phyloP scores from a whole-genome alignment of 2,888 invertebrate species.

The Coecobrya sp. region DNA sequence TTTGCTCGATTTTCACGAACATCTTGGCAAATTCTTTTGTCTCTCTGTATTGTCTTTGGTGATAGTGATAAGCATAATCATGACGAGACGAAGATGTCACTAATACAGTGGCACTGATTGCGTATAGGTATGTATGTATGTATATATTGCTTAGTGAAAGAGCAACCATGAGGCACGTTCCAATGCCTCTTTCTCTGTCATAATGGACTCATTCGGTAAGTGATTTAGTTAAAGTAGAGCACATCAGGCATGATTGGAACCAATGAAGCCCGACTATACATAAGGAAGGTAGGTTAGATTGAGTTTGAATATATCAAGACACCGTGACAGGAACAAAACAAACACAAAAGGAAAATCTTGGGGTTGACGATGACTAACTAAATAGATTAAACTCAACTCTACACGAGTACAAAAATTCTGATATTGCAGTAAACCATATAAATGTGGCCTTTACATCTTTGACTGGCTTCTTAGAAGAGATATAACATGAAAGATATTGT shows the following conservation, averaged over 20 bases:
- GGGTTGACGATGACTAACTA: too few species aligned
- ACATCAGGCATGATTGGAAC: slow-evolving; percentile 11
- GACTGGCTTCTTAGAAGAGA: too few species aligned
- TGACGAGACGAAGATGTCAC: slow-evolving; percentile 6
- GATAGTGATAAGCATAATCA: slow-evolving; percentile 50
- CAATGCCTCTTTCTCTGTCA: background rate
- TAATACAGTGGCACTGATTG: background rate
- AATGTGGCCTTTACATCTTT: too few species aligned
- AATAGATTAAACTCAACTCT: too few species aligned
- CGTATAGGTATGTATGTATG: too few species aligned
- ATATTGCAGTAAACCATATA: too few species aligned
- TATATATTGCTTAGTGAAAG: background rate
- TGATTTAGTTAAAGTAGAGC: slow-evolving; percentile 8
- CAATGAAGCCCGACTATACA: background rate
- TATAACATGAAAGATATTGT: too few species aligned
- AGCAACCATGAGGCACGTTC: background rate
- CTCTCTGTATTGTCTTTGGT: background rate
- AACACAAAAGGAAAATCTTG: background rate
- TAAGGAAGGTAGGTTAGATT: background rate
- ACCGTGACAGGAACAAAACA: background rate
- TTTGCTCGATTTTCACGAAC: slow-evolving; percentile 62
- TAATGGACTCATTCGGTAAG: slow-evolving; percentile 25
- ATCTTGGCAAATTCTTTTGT: background rate
- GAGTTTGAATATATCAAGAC: slow-evolving; percentile 48
- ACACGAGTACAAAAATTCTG: too few species aligned